Evolutionary conservation across 2,113 vertebrate species (phyloP).

Genomic region (Erinaceus europaeus): DNA sequence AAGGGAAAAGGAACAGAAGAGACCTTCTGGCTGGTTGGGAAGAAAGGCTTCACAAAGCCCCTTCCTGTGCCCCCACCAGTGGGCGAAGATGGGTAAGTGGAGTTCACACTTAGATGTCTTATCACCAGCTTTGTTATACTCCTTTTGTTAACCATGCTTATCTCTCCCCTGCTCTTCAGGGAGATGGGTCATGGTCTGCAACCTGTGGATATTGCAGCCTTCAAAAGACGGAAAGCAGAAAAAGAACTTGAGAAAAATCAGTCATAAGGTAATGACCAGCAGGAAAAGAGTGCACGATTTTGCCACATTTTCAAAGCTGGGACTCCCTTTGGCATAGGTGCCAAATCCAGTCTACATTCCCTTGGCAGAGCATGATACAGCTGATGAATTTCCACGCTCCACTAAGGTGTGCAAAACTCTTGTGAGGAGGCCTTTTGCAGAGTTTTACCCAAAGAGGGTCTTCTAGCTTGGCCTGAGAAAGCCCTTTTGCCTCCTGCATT

Average conservation of each 20-base stretch:
- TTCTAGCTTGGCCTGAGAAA: neutral
- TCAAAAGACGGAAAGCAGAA: conserved; percentile 87
- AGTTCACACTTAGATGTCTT: neutral
- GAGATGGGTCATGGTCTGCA: conserved; percentile 87
- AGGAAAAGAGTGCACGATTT: conserved; percentile 82
- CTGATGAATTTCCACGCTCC: conserved; percentile 48
- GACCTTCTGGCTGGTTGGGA: conserved; percentile 88
- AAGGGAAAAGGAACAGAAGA: conserved; percentile 80
- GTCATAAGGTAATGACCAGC: conserved; percentile 87
- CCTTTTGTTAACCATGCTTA: conserved; percentile 58
- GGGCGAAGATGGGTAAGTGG: conserved; percentile 82
- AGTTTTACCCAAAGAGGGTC: neutral
- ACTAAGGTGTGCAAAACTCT: conserved; percentile 27
- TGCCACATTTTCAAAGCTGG: conserved; percentile 37
- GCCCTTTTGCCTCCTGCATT: neutral
- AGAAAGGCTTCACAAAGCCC: conserved; percentile 87
- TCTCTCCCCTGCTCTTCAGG: conserved; percentile 76
- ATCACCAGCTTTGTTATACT: neutral
- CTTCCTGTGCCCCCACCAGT: conserved; percentile 83
- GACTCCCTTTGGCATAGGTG: conserved; percentile 34
- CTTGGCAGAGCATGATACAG: conserved; percentile 26
- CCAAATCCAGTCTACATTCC: neutral
- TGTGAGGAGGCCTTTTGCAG: neutral
- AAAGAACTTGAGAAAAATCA: conserved; percentile 79
- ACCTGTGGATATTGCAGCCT: conserved; percentile 86